Evolutionary conservation across 2,797 vertebrate species (phyloP), one percentile per base, ranked within the genome.

Genomic region (Oreonectes daqikongensis): DNA sequence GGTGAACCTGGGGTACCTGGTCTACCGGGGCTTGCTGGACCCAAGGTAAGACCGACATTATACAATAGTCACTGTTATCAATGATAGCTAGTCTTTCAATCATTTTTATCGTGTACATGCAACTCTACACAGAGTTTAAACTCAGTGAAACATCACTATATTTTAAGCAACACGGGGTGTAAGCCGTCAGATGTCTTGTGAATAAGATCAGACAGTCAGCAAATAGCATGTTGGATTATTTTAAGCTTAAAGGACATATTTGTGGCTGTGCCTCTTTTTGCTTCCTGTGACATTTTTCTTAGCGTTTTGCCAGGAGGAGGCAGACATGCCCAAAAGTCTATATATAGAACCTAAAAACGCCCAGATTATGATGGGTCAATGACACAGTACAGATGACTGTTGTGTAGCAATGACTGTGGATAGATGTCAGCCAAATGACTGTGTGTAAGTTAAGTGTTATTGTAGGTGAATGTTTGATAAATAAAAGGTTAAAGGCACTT

Each of bases 1-100:
- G 87, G 88, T 40, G 82, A 84, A 32, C 42, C 82, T 67, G 88
- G 88, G 30, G 3, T 73, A 10, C 82, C 83, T 60, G 88, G 88
- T 26, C 59, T 78, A 28, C 70, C 75, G 32, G 88, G 89, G 42
- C 28, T 52, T 38, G 40, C 26, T n/a, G 89, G 89, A 69, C 71
- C 71, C 12, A 88, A 88, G 87, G 89, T 89, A 77, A 79, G 78
- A 20, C 66, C 7, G 26, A 79, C 35, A 28, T 24, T 48, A 52
- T 12, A 10, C 3, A 35, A 35, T 35, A 20, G 48, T 10, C 8
- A 24, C 5, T 24, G 52, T 24, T 3, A 53, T 24, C 7, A 53
- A 10, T 24, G 10, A 10, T 24, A 53, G 52, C 18, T 18, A 20
- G 48, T 53, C 20, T 5, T 53, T 53, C 10, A n/a, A n/a, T n/a